Base-by-base conservation (phyloP, 2,113 vertebrate genomes). In the Nanorana parkeri region DNA sequence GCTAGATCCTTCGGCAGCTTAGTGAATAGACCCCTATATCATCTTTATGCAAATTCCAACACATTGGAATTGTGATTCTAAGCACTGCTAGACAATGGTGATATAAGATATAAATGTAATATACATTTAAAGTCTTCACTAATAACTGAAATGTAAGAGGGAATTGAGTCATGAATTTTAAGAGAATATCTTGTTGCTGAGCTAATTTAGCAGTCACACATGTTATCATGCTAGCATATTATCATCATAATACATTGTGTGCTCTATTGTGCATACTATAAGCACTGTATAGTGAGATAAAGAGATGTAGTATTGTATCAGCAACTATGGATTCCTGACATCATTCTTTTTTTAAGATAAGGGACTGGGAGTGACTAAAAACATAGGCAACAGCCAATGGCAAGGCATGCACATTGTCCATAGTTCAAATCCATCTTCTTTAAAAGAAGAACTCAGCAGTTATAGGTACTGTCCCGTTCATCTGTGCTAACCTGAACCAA, bases 201-300 rank as follows among this genome's bases (percentile, higher is more conserved):
- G 41, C 36, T 6, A 54, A 71, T 26, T 24, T 26, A 71, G 68
- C 17, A 54, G 24, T 19, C 21, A 55, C 19, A 20, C 0, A 71
- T 47, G 41, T 47, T 47, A 47, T 68, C n/a, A 68, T 51, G 28
- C 51, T 55, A 11, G 3, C 13, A 47, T 47, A 13, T 47, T 13
- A 11, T 73, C 69, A 73, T 26, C 69, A 73, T 26, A 54, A 11
- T 28, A 28, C 7, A 17, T 24, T 72, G 26, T 8, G 47, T 55
- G 52, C 69, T 73, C 8, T 73, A 28, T 29, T 55, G 16, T 68
- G 54, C 65, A 79, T 79, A 24, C n/a, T 32, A 28, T 17, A 28
- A 17, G 54, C 13, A 55, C 20, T 68, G 65, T 68, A 79, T 79
- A 54, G n/a, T 16, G 65, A 79, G 65, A 79, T 79, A 68, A 79